Percentiles rank a stretch among this genome's conserved stretches.
Conservation (phyloP, 1,140 invertebrate species). For the Leptopilina boulardi region DNA sequence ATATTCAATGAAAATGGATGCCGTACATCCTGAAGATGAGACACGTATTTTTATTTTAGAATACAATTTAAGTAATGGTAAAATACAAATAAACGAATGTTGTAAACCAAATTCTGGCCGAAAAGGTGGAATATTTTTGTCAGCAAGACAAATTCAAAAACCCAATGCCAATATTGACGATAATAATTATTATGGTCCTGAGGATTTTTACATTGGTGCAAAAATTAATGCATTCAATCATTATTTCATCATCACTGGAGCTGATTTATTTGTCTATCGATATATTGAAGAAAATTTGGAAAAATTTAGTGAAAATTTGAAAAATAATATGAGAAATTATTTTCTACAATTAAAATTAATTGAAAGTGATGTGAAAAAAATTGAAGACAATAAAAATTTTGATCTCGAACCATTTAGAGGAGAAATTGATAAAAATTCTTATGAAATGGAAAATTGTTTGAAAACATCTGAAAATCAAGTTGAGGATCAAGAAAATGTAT, state of each 20-base stretch:
- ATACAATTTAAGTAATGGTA: slow-evolving; percentile 81
- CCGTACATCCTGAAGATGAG: slow-evolving; percentile 82
- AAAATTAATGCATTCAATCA: slow-evolving; percentile 81
- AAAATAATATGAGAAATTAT: slow-evolving; percentile 80
- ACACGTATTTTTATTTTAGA: slow-evolving; percentile 81
- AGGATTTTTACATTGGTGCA: slow-evolving; percentile 82
- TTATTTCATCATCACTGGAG: slow-evolving; percentile 81
- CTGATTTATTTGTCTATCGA: slow-evolving; percentile 82
- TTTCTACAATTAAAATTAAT: slow-evolving; percentile 78
- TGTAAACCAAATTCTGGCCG: slow-evolving; percentile 82
- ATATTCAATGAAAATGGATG: slow-evolving; percentile 81
- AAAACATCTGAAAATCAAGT: neutral
- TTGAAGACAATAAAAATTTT: neutral
- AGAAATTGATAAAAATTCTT: neutral
- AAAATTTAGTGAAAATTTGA: slow-evolving; percentile 80
- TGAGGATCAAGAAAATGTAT: too few species aligned
- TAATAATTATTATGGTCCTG: slow-evolving; percentile 78
- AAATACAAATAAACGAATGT: slow-evolving; percentile 80
- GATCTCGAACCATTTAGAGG: neutral
- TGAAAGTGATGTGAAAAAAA: slow-evolving; percentile 61
- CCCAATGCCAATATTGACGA: slow-evolving; percentile 66
- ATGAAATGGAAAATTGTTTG: neutral
- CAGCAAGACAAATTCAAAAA: slow-evolving; percentile 81
- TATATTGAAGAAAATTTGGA: slow-evolving; percentile 83
- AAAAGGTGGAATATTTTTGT: slow-evolving; percentile 83